These are phyloP conservation scores for Brachylomia viminalis DNA, from an alignment of 2,888 invertebrate genomes.

Conservation along the genomic window DNA sequence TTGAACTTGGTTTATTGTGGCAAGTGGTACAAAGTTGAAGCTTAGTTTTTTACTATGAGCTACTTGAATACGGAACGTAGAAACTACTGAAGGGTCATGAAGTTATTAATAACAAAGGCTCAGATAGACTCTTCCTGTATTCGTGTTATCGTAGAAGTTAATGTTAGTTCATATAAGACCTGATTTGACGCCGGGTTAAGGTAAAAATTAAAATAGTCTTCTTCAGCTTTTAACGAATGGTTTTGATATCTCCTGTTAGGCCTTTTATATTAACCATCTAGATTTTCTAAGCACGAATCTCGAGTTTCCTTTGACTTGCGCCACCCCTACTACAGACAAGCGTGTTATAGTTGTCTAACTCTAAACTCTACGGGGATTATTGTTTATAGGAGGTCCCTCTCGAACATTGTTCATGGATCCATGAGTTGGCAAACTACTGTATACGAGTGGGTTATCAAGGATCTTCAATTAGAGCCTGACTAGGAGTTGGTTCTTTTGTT, in stretches of 20 bases:
- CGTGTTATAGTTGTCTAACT: conserved; percentile 60
- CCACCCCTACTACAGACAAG: conserved; percentile 47
- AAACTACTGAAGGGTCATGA: neutral
- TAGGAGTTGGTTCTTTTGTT: conserved; percentile 3
- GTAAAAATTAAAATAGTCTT: too few relatives aligned
- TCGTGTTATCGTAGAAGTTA: too few relatives aligned
- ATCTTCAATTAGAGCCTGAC: conserved; percentile 17
- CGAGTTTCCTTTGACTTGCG: conserved; percentile 5
- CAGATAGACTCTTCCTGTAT: too few relatives aligned
- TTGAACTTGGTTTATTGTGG: conserved; percentile 29
- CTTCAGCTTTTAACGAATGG: too few relatives aligned
- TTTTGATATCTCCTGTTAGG: too few relatives aligned
- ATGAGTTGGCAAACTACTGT: conserved; percentile 47
- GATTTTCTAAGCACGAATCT: neutral
- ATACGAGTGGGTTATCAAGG: conserved; percentile 21
- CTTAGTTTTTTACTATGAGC: neutral
- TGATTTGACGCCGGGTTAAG: too few relatives aligned
- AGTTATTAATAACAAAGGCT: too few relatives aligned
- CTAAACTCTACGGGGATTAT: conserved; percentile 45
- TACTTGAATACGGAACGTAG: neutral
- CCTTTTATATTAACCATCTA: too few relatives aligned
- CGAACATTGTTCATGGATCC: conserved; percentile 28
- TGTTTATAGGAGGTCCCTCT: conserved; percentile 51
- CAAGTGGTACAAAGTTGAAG: conserved; percentile 21
- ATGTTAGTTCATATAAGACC: too few relatives aligned